Conservation (phyloP, 2,888 invertebrate species). For the Lacanobia wlatinum region DNA sequence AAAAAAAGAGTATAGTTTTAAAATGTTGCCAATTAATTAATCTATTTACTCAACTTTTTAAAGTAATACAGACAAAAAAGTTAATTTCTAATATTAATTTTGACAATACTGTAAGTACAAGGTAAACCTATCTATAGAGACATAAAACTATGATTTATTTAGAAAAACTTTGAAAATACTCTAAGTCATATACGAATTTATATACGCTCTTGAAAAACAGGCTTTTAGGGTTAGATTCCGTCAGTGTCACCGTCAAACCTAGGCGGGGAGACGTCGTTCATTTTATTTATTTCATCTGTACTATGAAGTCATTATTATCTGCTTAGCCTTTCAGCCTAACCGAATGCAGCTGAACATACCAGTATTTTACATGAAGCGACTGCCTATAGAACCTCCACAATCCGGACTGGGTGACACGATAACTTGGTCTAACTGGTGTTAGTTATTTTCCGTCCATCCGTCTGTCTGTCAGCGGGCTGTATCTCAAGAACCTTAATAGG, state of each 20-base stretch:
- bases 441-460: no score
- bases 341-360: no score
- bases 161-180: constrained; percentile 19
- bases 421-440: no score
- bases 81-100: constrained; percentile 24
- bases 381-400: neutral
- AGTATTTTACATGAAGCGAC: no score
- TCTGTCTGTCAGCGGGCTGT: no score
- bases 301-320: neutral
- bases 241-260: constrained; percentile 42
- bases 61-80: constrained; percentile 14
- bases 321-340: no score
- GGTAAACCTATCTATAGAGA: constrained; percentile 27
- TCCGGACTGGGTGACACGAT: no score
- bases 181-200: constrained; percentile 29
- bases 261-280: constrained; percentile 33
- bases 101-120: constrained; percentile 8
- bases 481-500: no score
- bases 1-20: neutral
- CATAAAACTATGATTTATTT: constrained; percentile 19
- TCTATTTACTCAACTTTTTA: constrained; percentile 35
- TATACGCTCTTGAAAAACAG: constrained; percentile 58
- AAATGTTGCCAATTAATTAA: constrained; percentile 38
- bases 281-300: constrained; percentile 1
- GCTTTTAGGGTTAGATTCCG: constrained; percentile 42